Evolutionary conservation across 2,113 vertebrate species (phyloP).

Genomic region (Brachyhypopomus gauderio): DNA sequence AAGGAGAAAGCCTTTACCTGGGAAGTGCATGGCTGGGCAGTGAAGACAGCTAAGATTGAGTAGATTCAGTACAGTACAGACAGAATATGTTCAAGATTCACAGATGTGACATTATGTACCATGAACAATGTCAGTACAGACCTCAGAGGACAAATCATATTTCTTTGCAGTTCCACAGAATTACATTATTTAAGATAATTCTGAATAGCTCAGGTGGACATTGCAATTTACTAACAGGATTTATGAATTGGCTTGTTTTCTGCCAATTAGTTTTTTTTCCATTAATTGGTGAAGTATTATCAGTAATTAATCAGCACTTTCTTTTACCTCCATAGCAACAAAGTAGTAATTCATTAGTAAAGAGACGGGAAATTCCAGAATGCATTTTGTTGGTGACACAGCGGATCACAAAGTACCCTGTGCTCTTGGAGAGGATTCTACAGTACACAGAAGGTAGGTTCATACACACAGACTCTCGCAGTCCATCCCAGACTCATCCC

Average conservation of each 20-base stretch:
- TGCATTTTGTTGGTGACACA: slow-evolving; percentile 96
- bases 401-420: slow-evolving; percentile 96
- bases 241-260: no score
- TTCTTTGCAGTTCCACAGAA: background rate
- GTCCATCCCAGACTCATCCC: background rate
- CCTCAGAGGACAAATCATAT: background rate
- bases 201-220: background rate
- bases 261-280: background rate
- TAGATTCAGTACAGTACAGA: no score
- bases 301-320: background rate
- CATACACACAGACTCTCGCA: slow-evolving; percentile 28
- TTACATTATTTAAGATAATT: background rate
- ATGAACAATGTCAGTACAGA: no score
- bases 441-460: slow-evolving; percentile 87
- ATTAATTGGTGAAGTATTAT: background rate
- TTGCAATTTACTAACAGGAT: background rate
- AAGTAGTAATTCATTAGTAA: slow-evolving; percentile 87
- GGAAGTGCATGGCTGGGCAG: no score
- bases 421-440: slow-evolving; percentile 91
- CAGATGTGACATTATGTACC: no score
- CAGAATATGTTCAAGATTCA: no score
- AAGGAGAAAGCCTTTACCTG: no score
- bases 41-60: no score
- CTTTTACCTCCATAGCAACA: slow-evolving; percentile 78
- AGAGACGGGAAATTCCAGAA: slow-evolving; percentile 91